Percentiles rank a stretch among this genome's conserved stretches.
These are phyloP conservation scores for Drosophila ercepeae DNA, from an alignment of 1,140 invertebrate genomes.

Conservation along the genomic window DNA sequence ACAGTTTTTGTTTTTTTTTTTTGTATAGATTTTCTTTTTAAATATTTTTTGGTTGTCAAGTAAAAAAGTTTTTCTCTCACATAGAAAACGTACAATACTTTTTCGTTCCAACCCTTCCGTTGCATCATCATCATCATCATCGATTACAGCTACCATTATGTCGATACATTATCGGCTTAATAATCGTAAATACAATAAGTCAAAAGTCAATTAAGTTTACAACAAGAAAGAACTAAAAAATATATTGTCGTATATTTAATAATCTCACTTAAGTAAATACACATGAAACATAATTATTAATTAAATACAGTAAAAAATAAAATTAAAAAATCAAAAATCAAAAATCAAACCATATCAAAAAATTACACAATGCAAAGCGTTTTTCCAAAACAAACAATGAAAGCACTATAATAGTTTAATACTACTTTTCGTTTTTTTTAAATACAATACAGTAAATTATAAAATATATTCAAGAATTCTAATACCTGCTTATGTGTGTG, in stretches of 20 bases:
- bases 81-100: constrained; percentile 80
- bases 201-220: constrained; percentile 64
- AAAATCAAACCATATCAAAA: constrained; percentile 30
- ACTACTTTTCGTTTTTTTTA: constrained; percentile 28
- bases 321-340: constrained; percentile 21
- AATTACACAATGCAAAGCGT: constrained; percentile 58
- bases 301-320: too few relatives aligned
- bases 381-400: constrained; percentile 63
- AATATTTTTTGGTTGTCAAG: constrained; percentile 71
- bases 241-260: constrained; percentile 53
- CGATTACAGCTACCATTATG: constrained; percentile 59
- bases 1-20: constrained; percentile 57
- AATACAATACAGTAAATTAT: constrained; percentile 43
- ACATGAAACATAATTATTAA: constrained; percentile 37
- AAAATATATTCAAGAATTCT: constrained; percentile 59
- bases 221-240: constrained; percentile 69
- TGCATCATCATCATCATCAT: constrained; percentile 48
- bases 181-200: constrained; percentile 57
- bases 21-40: constrained; percentile 50
- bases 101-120: constrained; percentile 48
- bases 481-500: constrained; percentile 54
- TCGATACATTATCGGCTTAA: constrained; percentile 46
- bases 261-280: constrained; percentile 77
- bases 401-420: constrained; percentile 50
- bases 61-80: constrained; percentile 73